These are phyloP conservation scores for Cordilura impudica DNA, from an alignment of 2,888 invertebrate genomes.

Conservation along the genomic window DNA sequence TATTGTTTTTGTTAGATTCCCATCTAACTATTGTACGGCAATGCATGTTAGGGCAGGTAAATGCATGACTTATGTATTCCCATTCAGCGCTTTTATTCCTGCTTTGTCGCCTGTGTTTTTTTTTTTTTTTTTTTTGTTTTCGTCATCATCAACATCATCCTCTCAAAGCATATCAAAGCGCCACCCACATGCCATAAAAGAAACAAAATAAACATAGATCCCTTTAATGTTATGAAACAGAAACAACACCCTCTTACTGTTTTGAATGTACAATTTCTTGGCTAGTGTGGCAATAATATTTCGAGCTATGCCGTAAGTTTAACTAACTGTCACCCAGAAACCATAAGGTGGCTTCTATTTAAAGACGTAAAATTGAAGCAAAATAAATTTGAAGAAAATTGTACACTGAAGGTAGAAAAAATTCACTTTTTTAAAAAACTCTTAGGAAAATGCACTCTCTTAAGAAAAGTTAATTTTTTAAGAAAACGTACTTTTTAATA, in stretches of 20 bases:
- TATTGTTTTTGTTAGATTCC: conserved; percentile 42
- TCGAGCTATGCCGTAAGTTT: conserved; percentile 3
- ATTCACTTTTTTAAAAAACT: too few relatives aligned
- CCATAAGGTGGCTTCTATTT: background rate
- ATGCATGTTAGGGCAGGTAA: conserved; percentile 49
- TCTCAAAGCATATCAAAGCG: conserved; percentile 59
- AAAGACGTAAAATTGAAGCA: too few relatives aligned
- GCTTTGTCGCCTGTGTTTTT: conserved; percentile 47
- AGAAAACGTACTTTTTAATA: too few relatives aligned
- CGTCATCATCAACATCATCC: conserved; percentile 24
- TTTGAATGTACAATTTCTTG: background rate
- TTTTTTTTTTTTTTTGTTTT: conserved; percentile 8
- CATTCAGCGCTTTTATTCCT: conserved; percentile 19
- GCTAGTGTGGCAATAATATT: conserved; percentile 26
- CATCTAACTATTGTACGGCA: conserved; percentile 41
- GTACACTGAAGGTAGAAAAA: too few relatives aligned
- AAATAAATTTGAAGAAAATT: too few relatives aligned
- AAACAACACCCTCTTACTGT: background rate
- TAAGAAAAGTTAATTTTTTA: too few relatives aligned
- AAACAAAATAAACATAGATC: background rate
- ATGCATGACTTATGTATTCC: conserved; percentile 52
- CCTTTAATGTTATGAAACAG: conserved; percentile 31
- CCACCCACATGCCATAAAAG: conserved; percentile 59
- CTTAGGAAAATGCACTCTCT: too few relatives aligned
- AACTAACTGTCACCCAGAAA: too few relatives aligned